Base-by-base conservation (phyloP, 1,140 invertebrate genomes). In the Drosophila lacertosa region DNA sequence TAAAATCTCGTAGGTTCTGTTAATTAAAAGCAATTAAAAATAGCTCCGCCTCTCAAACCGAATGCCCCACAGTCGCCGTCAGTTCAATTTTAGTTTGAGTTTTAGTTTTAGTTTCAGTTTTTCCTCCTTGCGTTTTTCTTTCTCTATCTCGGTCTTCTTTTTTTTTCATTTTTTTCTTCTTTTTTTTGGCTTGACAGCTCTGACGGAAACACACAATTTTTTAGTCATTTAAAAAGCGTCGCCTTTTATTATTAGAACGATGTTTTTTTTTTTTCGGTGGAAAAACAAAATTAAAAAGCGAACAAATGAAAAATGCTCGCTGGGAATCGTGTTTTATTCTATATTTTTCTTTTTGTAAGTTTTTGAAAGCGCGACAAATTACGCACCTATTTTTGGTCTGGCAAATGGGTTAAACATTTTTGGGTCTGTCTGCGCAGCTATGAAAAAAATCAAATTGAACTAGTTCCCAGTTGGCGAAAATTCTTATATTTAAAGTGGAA, bases 11-110 rank as follows among this genome's bases (percentile, higher is more conserved):
- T 67, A 82, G 82, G 64, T 75, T 78, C 67, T 64, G 74, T 75
- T 86, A 86, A 86, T 86, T 88, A 88, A 83, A 88, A 78, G 83
- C 82, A 88, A 88, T 89, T 89, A 82, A 72, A 88, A 88, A 88
- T 89, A 88, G 82, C 62, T 73, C 55, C 44, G 58, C 65, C 74
- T 74, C 74, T 39, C 63, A 54, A 54, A 47, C 47, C 37, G 58
- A 66, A 80, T 72, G 67, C 77, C 62, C 59, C 59, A 75, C 75
- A 68, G 47, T 62, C 51, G 70, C 70, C 32, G 50, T 26, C 48
- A 40, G 37, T 45, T 44, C 39, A 33, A 33, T 47, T 53, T 39
- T 42, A 26, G 24, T 50, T 13, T 32, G n/a, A 22, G 37, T 32
- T 53, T 63, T 11, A 42, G 35, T 55, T 64, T 37, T 45, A 44